A percentile compares a stretch with the other conserved stretches of the same genome.
phyloP scores from a whole-genome alignment of 2,797 vertebrate genomes.

The Enteromius unitaeniatus region DNA sequence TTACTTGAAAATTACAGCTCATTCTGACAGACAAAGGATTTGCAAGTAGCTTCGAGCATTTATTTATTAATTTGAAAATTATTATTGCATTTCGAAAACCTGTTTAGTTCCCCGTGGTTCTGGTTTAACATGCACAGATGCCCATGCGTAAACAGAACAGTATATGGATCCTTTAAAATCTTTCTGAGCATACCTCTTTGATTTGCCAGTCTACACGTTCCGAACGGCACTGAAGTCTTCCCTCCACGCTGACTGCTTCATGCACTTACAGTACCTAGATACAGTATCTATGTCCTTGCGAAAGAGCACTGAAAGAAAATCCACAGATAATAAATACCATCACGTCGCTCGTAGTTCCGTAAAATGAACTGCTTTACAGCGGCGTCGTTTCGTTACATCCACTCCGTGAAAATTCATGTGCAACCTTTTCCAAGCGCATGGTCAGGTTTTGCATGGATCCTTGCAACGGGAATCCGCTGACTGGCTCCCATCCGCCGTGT shows the following conservation, averaged over 20 bases:
- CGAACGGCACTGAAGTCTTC: constrained; percentile 60
- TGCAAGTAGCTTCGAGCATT: background rate
- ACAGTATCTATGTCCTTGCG: constrained; percentile 38
- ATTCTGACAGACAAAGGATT: background rate
- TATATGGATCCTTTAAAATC: background rate
- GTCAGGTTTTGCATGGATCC: constrained; percentile 61
- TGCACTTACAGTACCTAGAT: constrained; percentile 16
- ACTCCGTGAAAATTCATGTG: constrained; percentile 15
- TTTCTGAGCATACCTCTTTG: constrained; percentile 75
- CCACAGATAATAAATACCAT: constrained; percentile 43
- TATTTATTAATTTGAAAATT: background rate
- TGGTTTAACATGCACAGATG: background rate
- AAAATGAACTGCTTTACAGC: constrained; percentile 11
- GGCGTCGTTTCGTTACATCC: constrained; percentile 32
- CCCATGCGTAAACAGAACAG: background rate
- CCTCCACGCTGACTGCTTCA: constrained; percentile 57
- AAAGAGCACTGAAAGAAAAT: constrained; percentile 39
- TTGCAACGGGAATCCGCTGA: constrained; percentile 64
- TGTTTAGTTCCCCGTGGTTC: background rate
- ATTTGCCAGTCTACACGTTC: constrained; percentile 66
- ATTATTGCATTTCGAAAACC: background rate
- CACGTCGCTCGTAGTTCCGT: constrained; percentile 17
- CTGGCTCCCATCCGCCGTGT: constrained; percentile 46
- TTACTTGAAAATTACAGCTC: background rate
- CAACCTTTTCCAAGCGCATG: constrained; percentile 64